Evolutionary conservation across 2,797 vertebrate species (phyloP), one percentile per base, ranked within the genome.

Genomic region (Poecilia picta): DNA sequence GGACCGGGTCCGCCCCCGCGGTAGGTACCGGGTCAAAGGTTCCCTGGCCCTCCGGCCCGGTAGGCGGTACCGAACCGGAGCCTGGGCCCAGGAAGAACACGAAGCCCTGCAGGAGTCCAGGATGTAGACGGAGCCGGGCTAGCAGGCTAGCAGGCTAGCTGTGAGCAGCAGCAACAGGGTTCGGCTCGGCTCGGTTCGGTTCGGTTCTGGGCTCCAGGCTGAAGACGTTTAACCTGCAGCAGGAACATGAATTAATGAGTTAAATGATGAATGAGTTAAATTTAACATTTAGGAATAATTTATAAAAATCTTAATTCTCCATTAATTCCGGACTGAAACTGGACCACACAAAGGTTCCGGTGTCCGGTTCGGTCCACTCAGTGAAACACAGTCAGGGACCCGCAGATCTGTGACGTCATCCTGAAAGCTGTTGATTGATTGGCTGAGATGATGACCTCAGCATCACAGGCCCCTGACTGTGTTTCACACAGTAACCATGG

Each of bases 1-100:
- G 16, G 86, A 90, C 87, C 88, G 93, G 91, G 88, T 74, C 51
- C 4, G 76, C 79, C 62, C 80, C 76, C 86, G 80, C 85, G 88
- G 92, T 92, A 85, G 94, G 95, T 95, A 86, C 81, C 4, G 1
- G 39, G 25, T 20, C 3, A 25, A 51, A 1, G 49, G 15, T 11
- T 25, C 33, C 8, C 18, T 11, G 33, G 20, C 36, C 20, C 36
- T 39, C 36, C 64, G 5, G 64, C 64, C 64, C 7, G 74, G 16
- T 25, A 11, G 62, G 49, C n/a, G 36, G 33, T 72, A 39, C 39
- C 33, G 71, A 23, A 46, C 53, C 74, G 18, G 18, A 59, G 68
- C 16, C 36, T 31, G 18, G 2, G 49, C 86, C 83, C 90, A 85
- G 89, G 74, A 90, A 76, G 66, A 90, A 91, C 82, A 87, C 88